Percentiles rank a stretch among this genome's conserved stretches.
Conservation (phyloP, 2,888 invertebrate genomes). For the Cataglyphis rosenhaueri region DNA sequence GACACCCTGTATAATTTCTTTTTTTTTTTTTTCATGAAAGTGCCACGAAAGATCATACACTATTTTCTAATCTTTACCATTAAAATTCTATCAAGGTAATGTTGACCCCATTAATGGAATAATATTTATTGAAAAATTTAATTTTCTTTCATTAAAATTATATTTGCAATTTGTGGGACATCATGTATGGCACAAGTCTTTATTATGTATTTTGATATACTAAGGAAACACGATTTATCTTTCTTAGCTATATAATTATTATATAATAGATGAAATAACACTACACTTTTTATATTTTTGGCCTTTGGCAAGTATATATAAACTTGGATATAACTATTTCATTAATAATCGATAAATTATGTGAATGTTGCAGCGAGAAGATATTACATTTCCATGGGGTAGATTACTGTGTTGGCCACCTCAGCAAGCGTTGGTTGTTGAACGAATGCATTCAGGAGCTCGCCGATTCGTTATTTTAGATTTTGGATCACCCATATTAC, state of each 20-base stretch:
- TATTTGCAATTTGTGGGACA: neutral
- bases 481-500: conserved; percentile 93
- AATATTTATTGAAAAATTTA: neutral
- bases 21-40: neutral
- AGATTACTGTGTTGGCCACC: conserved; percentile 92
- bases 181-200: conserved; percentile 12
- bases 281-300: conserved; percentile 29
- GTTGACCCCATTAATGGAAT: neutral
- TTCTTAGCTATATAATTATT: neutral
- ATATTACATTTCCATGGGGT: conserved; percentile 89
- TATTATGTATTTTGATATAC: conserved; percentile 23
- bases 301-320: conserved; percentile 22
- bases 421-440: conserved; percentile 94
- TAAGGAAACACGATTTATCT: conserved; percentile 23
- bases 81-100: conserved; percentile 2
- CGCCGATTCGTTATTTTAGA: conserved; percentile 96
- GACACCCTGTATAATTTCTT: neutral
- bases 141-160: conserved; percentile 2
- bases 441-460: conserved; percentile 97
- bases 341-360: conserved; percentile 27
- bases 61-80: neutral
- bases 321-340: neutral
- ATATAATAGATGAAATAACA: conserved; percentile 13
- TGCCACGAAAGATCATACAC: neutral
- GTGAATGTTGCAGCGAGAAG: conserved; percentile 78